These are phyloP conservation scores for Drosophila suzukii DNA, from an alignment of 1,140 invertebrate species.

Conservation along the genomic window DNA sequence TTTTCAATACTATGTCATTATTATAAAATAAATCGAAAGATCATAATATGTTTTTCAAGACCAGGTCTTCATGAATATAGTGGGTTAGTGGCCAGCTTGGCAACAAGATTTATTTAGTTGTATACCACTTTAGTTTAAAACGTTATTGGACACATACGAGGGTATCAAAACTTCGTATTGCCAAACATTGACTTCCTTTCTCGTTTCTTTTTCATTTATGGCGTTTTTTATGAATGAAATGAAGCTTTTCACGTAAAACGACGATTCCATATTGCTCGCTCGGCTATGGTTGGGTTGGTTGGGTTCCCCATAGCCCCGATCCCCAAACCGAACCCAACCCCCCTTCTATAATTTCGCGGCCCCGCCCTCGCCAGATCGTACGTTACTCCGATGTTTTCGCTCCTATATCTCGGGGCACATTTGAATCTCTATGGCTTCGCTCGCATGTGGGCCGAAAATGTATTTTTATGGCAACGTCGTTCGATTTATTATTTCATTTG, in stretches of 20 bases:
- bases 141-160: background rate
- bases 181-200: background rate
- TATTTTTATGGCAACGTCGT: slow-evolving; percentile 79
- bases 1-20: no score
- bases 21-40: no score
- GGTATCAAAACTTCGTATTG: slow-evolving; percentile 1
- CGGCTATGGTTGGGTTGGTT: slow-evolving; percentile 27
- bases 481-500: slow-evolving; percentile 53
- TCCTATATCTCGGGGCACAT: slow-evolving; percentile 72
- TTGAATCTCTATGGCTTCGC: slow-evolving; percentile 73
- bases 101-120: no score
- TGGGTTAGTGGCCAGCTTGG: no score
- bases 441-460: slow-evolving; percentile 77
- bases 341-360: background rate
- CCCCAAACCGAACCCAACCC: background rate
- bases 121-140: no score
- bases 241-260: slow-evolving; percentile 77
- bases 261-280: slow-evolving; percentile 49
- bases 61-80: no score
- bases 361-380: slow-evolving; percentile 43
- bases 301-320: slow-evolving; percentile 6
- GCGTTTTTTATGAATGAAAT: slow-evolving; percentile 74
- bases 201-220: slow-evolving; percentile 50
- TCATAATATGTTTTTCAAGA: no score
- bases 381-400: slow-evolving; percentile 56